phyloP scores from a whole-genome alignment of 2,113 vertebrate genomes.

The Mohoua ochrocephala region DNA sequence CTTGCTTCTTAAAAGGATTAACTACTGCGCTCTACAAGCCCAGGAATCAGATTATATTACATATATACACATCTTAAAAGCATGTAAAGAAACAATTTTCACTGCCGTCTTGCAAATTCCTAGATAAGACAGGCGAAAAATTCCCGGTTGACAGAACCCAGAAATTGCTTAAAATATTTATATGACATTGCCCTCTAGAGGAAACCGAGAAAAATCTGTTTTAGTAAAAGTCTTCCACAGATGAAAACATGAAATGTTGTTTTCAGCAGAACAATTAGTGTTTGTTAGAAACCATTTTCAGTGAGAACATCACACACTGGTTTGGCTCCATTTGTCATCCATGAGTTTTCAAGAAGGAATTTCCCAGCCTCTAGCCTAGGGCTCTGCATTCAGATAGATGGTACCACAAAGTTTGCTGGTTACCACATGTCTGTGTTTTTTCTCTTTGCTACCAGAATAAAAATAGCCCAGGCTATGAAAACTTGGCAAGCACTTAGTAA shows the following conservation, averaged over 20 bases:
- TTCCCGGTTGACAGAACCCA: neutral
- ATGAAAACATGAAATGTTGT: neutral
- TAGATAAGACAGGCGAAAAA: neutral
- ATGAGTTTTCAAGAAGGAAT: neutral
- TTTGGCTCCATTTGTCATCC: neutral
- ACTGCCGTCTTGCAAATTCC: neutral
- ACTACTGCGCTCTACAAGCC: neutral
- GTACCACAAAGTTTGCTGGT: neutral
- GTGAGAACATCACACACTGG: neutral
- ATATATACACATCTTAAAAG: neutral
- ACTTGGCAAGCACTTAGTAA: neutral
- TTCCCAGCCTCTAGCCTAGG: neutral
- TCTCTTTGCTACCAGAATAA: neutral
- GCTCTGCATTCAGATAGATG: neutral
- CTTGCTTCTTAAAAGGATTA: neutral
- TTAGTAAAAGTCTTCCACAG: neutral
- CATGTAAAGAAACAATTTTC: neutral
- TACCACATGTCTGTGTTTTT: neutral
- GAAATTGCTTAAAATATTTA: conserved; percentile 60
- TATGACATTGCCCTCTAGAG: conserved; percentile 75
- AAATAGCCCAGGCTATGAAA: neutral
- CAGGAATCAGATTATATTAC: neutral
- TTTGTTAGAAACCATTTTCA: neutral
- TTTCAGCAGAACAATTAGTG: neutral
- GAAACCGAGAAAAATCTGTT: conserved; percentile 30